Percentiles rank a stretch among this genome's conserved stretches.
These are phyloP conservation scores for Calyptomena viridis DNA, from an alignment of 2,113 vertebrate genomes.

Conservation along the genomic window DNA sequence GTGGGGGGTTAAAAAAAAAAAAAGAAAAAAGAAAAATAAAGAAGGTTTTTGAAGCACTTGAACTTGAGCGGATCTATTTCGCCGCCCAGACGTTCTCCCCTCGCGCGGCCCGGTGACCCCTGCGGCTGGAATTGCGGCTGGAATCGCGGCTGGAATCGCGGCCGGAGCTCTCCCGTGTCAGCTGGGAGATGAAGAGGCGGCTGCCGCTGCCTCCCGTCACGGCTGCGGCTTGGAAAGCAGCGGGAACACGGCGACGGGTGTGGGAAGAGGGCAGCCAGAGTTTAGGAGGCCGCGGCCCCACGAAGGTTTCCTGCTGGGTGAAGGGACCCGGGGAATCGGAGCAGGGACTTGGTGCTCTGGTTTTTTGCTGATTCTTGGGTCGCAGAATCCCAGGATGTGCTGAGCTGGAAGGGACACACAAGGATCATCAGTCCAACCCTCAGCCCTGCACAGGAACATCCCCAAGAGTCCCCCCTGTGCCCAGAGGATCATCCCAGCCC, in stretches of 20 bases:
- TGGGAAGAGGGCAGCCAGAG: constrained; percentile 65
- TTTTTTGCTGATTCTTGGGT: too few species aligned
- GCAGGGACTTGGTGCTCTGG: too few species aligned
- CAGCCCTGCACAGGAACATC: too few species aligned
- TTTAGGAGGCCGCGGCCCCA: constrained; percentile 49
- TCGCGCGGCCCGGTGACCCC: neutral
- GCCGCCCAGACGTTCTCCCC: constrained; percentile 19
- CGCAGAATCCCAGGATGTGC: too few species aligned
- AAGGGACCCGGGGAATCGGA: neutral
- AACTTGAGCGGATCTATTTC: constrained; percentile 46
- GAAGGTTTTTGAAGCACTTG: constrained; percentile 43
- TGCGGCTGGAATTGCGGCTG: neutral
- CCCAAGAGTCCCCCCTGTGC: too few species aligned
- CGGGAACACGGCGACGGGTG: neutral
- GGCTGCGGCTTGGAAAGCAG: neutral
- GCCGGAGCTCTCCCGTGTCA: neutral
- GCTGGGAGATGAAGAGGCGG: neutral
- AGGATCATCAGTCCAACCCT: too few species aligned
- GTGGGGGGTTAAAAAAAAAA: neutral
- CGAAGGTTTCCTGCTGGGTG: constrained; percentile 4
- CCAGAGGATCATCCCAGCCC: too few species aligned
- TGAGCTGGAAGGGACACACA: too few species aligned
- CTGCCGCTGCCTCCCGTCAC: neutral
- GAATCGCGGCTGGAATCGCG: neutral
- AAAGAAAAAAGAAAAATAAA: neutral